Evolutionary conservation across 2,797 vertebrate genomes (phyloP).

Genomic region (Sebastes ruberrimus): DNA sequence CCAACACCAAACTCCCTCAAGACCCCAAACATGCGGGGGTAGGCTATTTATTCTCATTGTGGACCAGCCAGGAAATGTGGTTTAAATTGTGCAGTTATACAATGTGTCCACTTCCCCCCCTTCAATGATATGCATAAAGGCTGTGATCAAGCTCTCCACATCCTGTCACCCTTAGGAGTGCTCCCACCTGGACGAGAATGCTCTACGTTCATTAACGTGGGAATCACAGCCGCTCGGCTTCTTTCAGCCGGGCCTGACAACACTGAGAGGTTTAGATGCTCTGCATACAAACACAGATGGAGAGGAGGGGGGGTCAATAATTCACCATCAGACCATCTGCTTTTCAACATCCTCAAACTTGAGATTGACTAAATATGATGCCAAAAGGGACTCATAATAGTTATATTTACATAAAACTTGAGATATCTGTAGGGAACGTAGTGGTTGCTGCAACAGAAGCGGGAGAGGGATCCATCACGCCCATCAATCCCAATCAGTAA

Average conservation of each 20-base stretch:
- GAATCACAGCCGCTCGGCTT: slow-evolving; percentile 40
- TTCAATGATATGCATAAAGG: slow-evolving; percentile 46
- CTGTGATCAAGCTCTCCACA: slow-evolving; percentile 50
- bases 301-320: neutral
- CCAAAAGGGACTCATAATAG: slow-evolving; percentile 19
- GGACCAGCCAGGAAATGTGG: slow-evolving; percentile 64
- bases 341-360: slow-evolving; percentile 34
- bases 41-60: slow-evolving; percentile 66
- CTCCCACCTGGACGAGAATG: slow-evolving; percentile 65
- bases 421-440: neutral
- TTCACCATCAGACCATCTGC: slow-evolving; percentile 47
- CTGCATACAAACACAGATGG: slow-evolving; percentile 54
- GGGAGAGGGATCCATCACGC: slow-evolving; percentile 34
- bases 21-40: slow-evolving; percentile 24
- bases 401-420: slow-evolving; percentile 33
- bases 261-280: slow-evolving; percentile 5
- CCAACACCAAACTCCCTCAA: slow-evolving; percentile 29
- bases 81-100: slow-evolving; percentile 60
- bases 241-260: slow-evolving; percentile 25
- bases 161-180: slow-evolving; percentile 68
- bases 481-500: slow-evolving; percentile 34
- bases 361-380: slow-evolving; percentile 21
- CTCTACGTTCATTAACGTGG: slow-evolving; percentile 52
- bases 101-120: slow-evolving; percentile 51
- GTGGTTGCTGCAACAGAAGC: slow-evolving; percentile 18